These are phyloP conservation scores for Chydorus sphaericus DNA, from an alignment of 2,888 invertebrate genomes.

Conservation along the genomic window DNA sequence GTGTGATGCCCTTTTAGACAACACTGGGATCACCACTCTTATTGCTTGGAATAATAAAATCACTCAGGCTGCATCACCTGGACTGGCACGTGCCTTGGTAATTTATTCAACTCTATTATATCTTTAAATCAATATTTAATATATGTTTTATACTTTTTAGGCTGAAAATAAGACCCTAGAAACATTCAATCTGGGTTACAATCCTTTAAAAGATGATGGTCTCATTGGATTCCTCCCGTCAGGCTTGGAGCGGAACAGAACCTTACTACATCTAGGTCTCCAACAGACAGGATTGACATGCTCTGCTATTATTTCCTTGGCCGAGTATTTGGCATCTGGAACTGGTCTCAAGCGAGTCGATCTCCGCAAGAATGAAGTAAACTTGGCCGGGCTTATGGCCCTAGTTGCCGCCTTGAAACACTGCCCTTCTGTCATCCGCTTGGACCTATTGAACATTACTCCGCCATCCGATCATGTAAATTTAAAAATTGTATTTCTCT, in stretches of 20 bases:
- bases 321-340: conserved; percentile 46
- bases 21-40: conserved; percentile 46
- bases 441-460: conserved; percentile 56
- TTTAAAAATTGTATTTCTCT: too few relatives aligned
- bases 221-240: conserved; percentile 43
- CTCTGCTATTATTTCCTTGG: conserved; percentile 51
- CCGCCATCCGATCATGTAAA: background rate
- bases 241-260: conserved; percentile 44
- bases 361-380: conserved; percentile 65
- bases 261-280: conserved; percentile 48
- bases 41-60: conserved; percentile 77
- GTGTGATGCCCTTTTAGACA: conserved; percentile 59
- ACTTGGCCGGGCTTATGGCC: conserved; percentile 55
- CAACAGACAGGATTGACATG: conserved; percentile 51
- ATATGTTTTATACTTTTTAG: conserved; percentile 22
- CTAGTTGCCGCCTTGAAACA: conserved; percentile 56
- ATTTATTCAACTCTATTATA: too few relatives aligned
- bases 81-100: conserved; percentile 50
- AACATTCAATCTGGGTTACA: conserved; percentile 64
- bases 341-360: conserved; percentile 46
- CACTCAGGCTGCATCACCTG: conserved; percentile 51
- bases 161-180: conserved; percentile 37
- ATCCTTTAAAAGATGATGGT: conserved; percentile 50
- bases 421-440: conserved; percentile 55
- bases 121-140: conserved; percentile 7